Evolutionary conservation across 2,888 invertebrate genomes (phyloP), one percentile per base, ranked within the genome.

Genomic region (Listrodromus nycthemerus): DNA sequence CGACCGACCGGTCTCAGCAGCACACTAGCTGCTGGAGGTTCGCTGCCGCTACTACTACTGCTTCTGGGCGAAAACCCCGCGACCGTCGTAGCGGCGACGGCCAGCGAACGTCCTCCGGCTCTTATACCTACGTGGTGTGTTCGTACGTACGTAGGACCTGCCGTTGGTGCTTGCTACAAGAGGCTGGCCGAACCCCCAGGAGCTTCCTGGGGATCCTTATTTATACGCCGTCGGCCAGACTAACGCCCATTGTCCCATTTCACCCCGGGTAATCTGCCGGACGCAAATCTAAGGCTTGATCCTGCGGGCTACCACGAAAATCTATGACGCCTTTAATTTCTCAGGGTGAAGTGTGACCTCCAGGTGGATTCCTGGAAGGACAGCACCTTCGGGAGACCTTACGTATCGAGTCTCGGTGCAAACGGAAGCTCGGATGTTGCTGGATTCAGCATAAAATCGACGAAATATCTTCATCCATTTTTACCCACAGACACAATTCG

Each of bases 201-300:
- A 91, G 92, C 92, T 92, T 92, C 91, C 90, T 90, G 89, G 91
- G 91, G 92, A 92, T 92, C 92, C 92, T 92, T 92, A 92, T 92
- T 92, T 92, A 92, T 92, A 92, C 90, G 91, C 90, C 92, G 89
- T 91, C 90, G 90, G 88, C 91, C 90, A 92, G 91, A 92, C 92
- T 92, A 93, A 92, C 92, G 92, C 92, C 92, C 93, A 93, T 93
- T 93, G 92, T 93, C 92, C 93, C 92, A 93, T 92, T 93, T 93
- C 91, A 91, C 91, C 90, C 90, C 89, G 89, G 91, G 92, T 93
- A 93, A 93, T 93, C 93, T 92, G 92, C 91, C 90, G 92, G 93
- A 93, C 93, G 93, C 93, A 93, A 93, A 93, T 93, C 93, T 93
- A 92, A 93, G 92, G 92, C 91, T 91, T 93, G 93, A 93, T 93